Evolutionary conservation across 2,888 invertebrate genomes (phyloP), one percentile per base, ranked within the genome.

Genomic region (Andrena dorsata): DNA sequence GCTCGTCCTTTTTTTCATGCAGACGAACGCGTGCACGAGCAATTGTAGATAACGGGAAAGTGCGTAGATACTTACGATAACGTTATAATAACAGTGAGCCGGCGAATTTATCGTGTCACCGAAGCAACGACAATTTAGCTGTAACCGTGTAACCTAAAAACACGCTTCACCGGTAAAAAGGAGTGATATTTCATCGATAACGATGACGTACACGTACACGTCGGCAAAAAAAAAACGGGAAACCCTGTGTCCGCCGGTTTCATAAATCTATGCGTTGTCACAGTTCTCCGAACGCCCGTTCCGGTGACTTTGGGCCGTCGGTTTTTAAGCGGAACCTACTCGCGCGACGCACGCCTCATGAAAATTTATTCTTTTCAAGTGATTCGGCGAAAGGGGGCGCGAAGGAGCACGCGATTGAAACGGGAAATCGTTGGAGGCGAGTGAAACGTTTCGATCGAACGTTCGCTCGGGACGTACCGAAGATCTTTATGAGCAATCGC

Each of bases 181-280:
- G 10, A 66, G 65, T 20, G 80, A 56, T 78, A 56, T 71, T 60
- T 80, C 8, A 53, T 32, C 65, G 66, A 71, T 71, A 66, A 71
- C 32, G 47, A 35, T 66, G 53, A 66, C 61, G 8, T 4, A 8
- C 16, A 13, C 6, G 13, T 47, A 47, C n/a, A 20, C 10, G 1
- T 41, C 13, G 16, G 41, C 41, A 16, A 41, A 41, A 41, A 41
- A 41, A 2, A 7, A 35, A 58, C 28, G 23, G 10, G 6, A n/a
- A 32, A 23, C 3, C 8, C 1, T 47, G 20, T 8, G 23, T 23
- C 10, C 20, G 20, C 28, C n/a, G 58, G n/a, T 51, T 49, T 60
- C 3, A 49, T 51, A 28, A 26, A 77, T 35, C 28, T 13, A n/a
- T 7, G 16, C 4, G 72, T 64, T 61, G 10, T 16, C n/a, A 53